phyloP scores from a whole-genome alignment of 2,888 invertebrate species.

The Dryocosmus kuriphilus region DNA sequence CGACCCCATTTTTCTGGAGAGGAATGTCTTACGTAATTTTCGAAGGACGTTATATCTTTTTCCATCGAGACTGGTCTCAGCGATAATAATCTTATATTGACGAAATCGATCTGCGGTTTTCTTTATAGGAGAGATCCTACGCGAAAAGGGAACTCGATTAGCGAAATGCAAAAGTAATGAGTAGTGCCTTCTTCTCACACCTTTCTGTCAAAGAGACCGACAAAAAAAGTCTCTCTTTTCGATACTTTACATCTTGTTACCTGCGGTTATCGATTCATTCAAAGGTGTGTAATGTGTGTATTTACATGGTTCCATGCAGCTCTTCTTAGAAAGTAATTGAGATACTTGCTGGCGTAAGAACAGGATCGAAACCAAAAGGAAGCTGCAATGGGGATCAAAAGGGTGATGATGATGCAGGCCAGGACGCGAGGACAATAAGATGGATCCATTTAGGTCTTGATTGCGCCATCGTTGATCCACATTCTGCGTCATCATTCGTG shows the following conservation, averaged over 20 bases:
- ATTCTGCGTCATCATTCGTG: slow-evolving; percentile 33
- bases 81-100: slow-evolving; percentile 18
- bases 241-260: slow-evolving; percentile 20
- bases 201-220: slow-evolving; percentile 8
- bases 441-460: slow-evolving; percentile 29
- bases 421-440: slow-evolving; percentile 33
- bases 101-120: slow-evolving; percentile 9
- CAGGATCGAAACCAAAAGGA: slow-evolving; percentile 4
- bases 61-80: not conserved
- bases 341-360: not conserved
- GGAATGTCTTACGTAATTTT: slow-evolving; percentile 12
- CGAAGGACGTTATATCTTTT: slow-evolving; percentile 13
- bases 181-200: slow-evolving; percentile 25
- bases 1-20: slow-evolving; percentile 15
- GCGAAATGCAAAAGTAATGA: not conserved
- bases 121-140: not conserved
- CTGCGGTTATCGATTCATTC: slow-evolving; percentile 2
- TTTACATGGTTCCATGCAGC: slow-evolving; percentile 5
- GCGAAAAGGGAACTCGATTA: slow-evolving; percentile 1
- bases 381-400: not conserved
- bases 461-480: slow-evolving; percentile 36
- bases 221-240: not conserved
- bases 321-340: slow-evolving; percentile 22
- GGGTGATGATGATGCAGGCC: slow-evolving; percentile 35
- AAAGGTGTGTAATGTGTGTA: slow-evolving; percentile 30